A percentile compares a stretch with the other conserved stretches of the same genome.
phyloP scores from a whole-genome alignment of 2,113 vertebrate genomes.

The Agelaius phoeniceus region DNA sequence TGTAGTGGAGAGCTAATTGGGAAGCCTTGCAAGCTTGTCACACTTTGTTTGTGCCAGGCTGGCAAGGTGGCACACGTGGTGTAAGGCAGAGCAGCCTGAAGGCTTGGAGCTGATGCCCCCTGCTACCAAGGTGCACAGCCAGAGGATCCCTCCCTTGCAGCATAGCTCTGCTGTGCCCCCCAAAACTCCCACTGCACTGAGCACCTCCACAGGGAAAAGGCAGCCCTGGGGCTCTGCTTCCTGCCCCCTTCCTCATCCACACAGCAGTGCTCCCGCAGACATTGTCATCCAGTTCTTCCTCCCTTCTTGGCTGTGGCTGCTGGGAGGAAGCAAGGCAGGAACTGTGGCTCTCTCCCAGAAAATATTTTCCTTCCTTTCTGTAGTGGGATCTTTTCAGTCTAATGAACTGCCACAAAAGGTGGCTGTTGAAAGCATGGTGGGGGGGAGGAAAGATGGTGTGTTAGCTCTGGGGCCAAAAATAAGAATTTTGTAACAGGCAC shows the following conservation, averaged over 20 bases:
- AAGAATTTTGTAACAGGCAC: background rate
- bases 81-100: background rate
- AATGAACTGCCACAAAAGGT: background rate
- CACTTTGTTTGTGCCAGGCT: background rate
- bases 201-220: background rate
- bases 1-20: background rate
- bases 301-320: background rate
- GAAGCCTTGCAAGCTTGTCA: background rate
- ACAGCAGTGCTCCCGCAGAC: background rate
- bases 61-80: rapidly evolving
- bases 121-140: rapidly evolving
- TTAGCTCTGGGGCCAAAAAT: background rate
- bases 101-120: background rate
- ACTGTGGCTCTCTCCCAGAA: background rate
- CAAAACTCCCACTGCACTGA: background rate
- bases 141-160: background rate
- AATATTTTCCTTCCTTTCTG: background rate
- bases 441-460: rapidly evolving
- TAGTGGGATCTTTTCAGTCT: background rate
- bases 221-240: background rate
- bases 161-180: rapidly evolving
- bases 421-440: background rate
- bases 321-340: background rate
- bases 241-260: background rate
- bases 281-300: background rate